Evolutionary conservation across 2,797 vertebrate species (phyloP).

Genomic region (Clamator glandarius): DNA sequence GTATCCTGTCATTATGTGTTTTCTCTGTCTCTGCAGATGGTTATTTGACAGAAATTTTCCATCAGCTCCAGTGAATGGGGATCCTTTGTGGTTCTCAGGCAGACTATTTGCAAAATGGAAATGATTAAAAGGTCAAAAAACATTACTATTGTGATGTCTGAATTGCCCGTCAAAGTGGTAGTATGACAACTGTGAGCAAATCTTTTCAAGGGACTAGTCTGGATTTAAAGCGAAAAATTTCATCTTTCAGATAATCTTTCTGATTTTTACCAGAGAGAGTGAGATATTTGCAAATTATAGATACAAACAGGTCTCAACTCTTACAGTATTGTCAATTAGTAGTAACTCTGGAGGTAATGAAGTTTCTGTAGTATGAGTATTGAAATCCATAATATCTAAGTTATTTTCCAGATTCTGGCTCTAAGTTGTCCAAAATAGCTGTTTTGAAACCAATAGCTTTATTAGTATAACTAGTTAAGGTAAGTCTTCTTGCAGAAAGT

Average conservation of each 20-base stretch:
- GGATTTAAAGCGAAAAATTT: neutral
- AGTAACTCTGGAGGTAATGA: neutral
- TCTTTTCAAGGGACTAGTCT: neutral
- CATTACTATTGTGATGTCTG: slow-evolving; percentile 10
- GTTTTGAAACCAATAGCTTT: neutral
- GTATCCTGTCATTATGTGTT: slow-evolving; percentile 60
- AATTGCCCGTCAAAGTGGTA: slow-evolving; percentile 32
- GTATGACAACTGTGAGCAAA: slow-evolving; percentile 29
- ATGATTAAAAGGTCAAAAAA: slow-evolving; percentile 63
- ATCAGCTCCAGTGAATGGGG: neutral
- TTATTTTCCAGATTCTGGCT: neutral
- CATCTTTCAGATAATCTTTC: neutral
- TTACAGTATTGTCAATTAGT: neutral
- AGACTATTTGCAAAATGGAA: slow-evolving; percentile 41
- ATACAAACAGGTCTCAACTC: neutral
- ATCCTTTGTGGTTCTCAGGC: slow-evolving; percentile 33
- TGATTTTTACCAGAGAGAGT: neutral
- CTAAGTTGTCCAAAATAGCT: neutral
- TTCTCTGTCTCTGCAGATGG: slow-evolving; percentile 50
- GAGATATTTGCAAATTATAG: neutral
- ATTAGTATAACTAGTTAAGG: neutral
- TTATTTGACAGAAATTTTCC: slow-evolving; percentile 62
- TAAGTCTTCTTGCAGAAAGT: neutral
- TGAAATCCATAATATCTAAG: neutral
- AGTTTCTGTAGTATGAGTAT: neutral